phyloP scores from a whole-genome alignment of 2,888 invertebrate genomes.

The Lasioglossum malachurum region DNA sequence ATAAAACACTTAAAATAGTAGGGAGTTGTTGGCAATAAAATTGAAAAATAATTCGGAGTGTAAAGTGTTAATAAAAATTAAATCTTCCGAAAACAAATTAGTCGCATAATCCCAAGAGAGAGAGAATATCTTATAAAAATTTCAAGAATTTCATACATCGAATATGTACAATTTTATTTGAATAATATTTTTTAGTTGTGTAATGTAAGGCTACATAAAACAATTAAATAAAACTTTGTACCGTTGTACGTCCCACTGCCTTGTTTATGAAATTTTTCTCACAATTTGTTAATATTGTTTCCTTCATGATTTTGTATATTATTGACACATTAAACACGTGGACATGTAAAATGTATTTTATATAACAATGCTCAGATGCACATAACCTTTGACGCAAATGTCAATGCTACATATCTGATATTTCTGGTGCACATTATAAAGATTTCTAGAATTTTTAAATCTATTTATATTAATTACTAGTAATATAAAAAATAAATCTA shows the following conservation, averaged over 20 bases:
- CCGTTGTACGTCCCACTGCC: constrained; percentile 88
- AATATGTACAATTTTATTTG: neutral
- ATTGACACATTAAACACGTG: constrained; percentile 41
- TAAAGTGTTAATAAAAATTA: neutral
- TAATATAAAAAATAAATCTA: neutral
- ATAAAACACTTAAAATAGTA: too few species aligned
- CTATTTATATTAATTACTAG: neutral
- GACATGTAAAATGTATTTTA: neutral
- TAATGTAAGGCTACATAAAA: neutral
- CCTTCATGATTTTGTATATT: constrained; percentile 86
- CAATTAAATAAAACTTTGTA: constrained; percentile 82
- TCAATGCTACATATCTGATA: neutral
- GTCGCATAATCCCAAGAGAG: neutral
- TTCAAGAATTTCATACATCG: neutral
- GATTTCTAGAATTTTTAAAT: neutral
- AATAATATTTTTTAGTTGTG: neutral
- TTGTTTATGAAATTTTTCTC: constrained; percentile 90
- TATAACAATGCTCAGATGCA: neutral
- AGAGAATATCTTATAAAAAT: neutral
- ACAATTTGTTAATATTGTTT: constrained; percentile 88
- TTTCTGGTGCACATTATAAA: neutral
- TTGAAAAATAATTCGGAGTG: too few species aligned
- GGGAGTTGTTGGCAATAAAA: too few species aligned
- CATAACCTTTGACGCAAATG: constrained; percentile 34
- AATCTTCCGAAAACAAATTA: neutral